Percentiles rank a stretch among this genome's conserved stretches.
phyloP scores from a whole-genome alignment of 2,888 invertebrate species.

The Zygogramma bicolorata region DNA sequence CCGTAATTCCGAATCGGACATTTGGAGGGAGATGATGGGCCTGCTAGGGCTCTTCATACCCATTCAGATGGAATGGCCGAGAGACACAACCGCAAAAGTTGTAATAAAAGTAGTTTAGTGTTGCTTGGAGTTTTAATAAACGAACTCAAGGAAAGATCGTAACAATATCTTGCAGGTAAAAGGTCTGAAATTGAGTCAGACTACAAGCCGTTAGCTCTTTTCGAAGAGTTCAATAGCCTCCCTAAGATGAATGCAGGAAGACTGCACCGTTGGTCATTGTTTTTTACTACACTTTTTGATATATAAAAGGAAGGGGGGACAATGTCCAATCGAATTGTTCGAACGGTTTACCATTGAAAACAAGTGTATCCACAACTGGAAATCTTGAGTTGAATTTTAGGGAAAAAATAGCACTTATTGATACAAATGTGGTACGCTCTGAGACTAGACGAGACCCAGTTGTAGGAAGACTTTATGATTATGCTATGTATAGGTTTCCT shows the following conservation, averaged over 20 bases:
- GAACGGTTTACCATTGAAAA: not conserved
- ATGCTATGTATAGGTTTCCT: not conserved
- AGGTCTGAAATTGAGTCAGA: constrained; percentile 53
- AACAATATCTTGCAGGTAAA: constrained; percentile 55
- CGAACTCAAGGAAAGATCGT: too few species aligned
- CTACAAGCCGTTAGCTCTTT: constrained; percentile 55
- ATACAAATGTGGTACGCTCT: not conserved
- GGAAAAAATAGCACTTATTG: not conserved
- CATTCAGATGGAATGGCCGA: too few species aligned
- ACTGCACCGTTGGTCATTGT: constrained; percentile 21
- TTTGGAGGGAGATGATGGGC: too few species aligned
- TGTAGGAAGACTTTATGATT: constrained; percentile 1
- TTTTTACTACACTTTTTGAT: constrained; percentile 26
- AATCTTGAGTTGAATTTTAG: not conserved
- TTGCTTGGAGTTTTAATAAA: too few species aligned
- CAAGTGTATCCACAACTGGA: not conserved
- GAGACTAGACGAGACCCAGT: not conserved
- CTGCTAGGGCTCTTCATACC: too few species aligned
- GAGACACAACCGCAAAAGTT: too few species aligned
- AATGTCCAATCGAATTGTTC: constrained; percentile 15
- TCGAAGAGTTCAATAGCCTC: constrained; percentile 51
- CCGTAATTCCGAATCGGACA: too few species aligned
- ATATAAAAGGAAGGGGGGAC: not conserved
- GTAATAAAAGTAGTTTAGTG: too few species aligned
- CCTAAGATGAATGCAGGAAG: constrained; percentile 53